These are phyloP conservation scores for Nymphalis c-album DNA, from an alignment of 2,888 invertebrate genomes.

Conservation along the genomic window DNA sequence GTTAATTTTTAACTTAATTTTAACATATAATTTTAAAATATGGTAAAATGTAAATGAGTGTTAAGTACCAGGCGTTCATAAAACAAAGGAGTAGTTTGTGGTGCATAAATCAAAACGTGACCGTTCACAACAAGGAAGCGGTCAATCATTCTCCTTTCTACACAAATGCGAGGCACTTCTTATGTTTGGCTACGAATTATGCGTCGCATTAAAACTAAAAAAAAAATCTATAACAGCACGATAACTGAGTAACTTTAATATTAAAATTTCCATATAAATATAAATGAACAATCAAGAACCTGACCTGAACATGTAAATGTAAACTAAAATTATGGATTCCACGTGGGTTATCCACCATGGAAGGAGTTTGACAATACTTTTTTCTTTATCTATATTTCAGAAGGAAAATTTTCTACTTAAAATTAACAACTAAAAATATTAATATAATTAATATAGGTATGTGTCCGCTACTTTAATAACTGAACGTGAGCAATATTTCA, in stretches of 20 bases:
- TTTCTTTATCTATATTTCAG: too few species aligned
- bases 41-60: constrained; percentile 1
- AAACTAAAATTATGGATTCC: too few species aligned
- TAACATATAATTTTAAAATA: not conserved
- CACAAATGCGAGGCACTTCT: constrained; percentile 49
- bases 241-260: too few species aligned
- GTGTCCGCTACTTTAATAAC: constrained; percentile 44
- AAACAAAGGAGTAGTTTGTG: constrained; percentile 52
- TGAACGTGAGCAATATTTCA: constrained; percentile 32
- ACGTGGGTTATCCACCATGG: too few species aligned
- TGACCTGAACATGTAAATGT: too few species aligned
- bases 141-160: constrained; percentile 75
- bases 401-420: too few species aligned
- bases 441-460: not conserved
- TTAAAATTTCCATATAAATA: too few species aligned
- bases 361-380: too few species aligned
- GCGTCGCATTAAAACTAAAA: not conserved
- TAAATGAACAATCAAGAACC: too few species aligned
- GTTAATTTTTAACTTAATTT: not conserved
- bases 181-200: constrained; percentile 36
- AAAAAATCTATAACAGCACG: not conserved
- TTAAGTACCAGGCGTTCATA: constrained; percentile 49
- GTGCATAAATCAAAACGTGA: constrained; percentile 64
- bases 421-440: too few species aligned
- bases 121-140: constrained; percentile 71